Base-by-base conservation (phyloP, 2,888 invertebrate species). In the Hirtodrosophila trivittata region DNA sequence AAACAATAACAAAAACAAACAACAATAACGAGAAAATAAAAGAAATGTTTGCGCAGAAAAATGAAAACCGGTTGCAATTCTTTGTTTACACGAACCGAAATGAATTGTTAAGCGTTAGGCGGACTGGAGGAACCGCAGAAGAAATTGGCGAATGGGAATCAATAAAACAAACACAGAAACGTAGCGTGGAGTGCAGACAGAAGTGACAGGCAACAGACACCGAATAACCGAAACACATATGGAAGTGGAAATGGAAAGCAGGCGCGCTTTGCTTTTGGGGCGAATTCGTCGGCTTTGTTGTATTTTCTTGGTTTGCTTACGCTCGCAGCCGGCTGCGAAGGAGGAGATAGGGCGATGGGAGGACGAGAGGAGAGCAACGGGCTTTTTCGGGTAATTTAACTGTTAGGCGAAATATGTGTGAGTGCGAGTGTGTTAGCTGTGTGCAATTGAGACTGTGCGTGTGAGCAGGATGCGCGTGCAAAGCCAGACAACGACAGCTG, bases 141-240 rank as follows among this genome's bases (percentile, higher is more conserved):
- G 41, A 49, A 42, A 35, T 52, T 55, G 52, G 41, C 43, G 55
- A 62, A 72, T 59, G 66, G 73, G 63, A 81, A 77, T 81, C 75
- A 77, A 81, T 77, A 77, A 77, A 81, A 73, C 81, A 80, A 77
- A 77, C 76, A 77, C 59, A 66, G 55, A 52, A 41, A 9, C 7
- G 30, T 13, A 26, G 33, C 1, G 13, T 1, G n/a, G 18, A 51
- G 43, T 45, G 21, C 46, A 64, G 63, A 49, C 47, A 58, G 47
- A 55, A 65, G 42, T 69, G 46, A 68, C 50, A 68, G 46, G 49
- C 69, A 63, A 52, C 47, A 65, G 45, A 62, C 49, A 54, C 13
- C 50, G 39, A 62, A 62, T 32, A 55, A 21, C 37, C 25, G 33
- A 65, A 68, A 52, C 63, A 70, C 70, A 51, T 58, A 65, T 77